These are phyloP conservation scores for Hippopotamyrus pictus DNA, from an alignment of 2,797 vertebrate species.

Conservation along the genomic window DNA sequence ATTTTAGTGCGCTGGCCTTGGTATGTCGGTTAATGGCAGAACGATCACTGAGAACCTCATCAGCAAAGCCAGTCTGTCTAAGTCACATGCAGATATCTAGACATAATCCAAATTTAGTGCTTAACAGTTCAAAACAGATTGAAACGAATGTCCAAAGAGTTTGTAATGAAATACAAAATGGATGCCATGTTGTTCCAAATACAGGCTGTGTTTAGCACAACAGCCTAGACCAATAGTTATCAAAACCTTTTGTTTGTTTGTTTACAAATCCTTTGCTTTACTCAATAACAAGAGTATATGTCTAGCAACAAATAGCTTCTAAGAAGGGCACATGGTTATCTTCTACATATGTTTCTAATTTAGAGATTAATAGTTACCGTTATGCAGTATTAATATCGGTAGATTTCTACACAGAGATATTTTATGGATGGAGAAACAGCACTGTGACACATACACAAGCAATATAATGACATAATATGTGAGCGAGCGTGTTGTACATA, in stretches of 20 bases:
- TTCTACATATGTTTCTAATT: background rate
- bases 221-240: background rate
- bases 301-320: background rate
- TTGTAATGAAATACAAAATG: background rate
- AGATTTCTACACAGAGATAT: background rate
- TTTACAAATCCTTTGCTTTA: background rate
- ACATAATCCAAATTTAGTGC: background rate
- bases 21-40: background rate
- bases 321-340: background rate
- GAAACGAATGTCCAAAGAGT: background rate
- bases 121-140: background rate
- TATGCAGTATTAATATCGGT: background rate
- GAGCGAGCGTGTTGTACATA: background rate
- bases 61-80: background rate
- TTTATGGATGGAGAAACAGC: background rate
- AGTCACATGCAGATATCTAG: background rate
- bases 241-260: background rate
- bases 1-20: background rate
- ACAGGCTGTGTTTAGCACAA: background rate
- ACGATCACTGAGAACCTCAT: background rate
- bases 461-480: background rate
- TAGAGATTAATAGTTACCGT: background rate
- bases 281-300: constrained; percentile 26
- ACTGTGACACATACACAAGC: background rate
- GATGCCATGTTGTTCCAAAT: background rate